phyloP scores from a whole-genome alignment of 2,888 invertebrate species.

The Meliscaeva auricollis region DNA sequence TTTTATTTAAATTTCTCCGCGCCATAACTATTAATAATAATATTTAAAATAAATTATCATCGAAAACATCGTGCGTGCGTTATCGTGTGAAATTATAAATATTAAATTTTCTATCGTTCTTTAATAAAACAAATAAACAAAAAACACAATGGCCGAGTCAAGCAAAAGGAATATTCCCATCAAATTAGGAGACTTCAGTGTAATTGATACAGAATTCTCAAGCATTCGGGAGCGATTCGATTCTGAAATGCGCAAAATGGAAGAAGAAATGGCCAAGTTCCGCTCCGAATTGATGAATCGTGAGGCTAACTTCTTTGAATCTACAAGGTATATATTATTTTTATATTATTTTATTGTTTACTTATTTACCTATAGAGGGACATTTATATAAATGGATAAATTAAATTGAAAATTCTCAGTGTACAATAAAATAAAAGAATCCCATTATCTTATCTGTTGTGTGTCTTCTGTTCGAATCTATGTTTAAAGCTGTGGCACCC shows the following conservation, averaged over 20 bases:
- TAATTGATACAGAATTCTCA: slow-evolving; percentile 98
- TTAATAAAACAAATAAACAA: slow-evolving; percentile 56
- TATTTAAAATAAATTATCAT: background rate
- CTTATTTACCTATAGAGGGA: background rate
- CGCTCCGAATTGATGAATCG: slow-evolving; percentile 96
- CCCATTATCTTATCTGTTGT: slow-evolving; percentile 11
- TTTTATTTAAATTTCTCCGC: background rate
- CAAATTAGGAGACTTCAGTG: slow-evolving; percentile 96
- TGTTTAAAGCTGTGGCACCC: slow-evolving; percentile 2
- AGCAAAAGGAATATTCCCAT: slow-evolving; percentile 96
- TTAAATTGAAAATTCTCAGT: slow-evolving; percentile 22
- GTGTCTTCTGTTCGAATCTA: background rate
- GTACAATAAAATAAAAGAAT: slow-evolving; percentile 9
- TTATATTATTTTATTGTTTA: background rate
- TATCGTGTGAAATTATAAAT: slow-evolving; percentile 48
- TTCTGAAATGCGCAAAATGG: slow-evolving; percentile 99
- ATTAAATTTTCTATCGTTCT: slow-evolving; percentile 10
- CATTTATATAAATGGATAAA: background rate
- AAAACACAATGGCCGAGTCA: slow-evolving; percentile 90
- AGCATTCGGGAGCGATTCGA: slow-evolving; percentile 98
- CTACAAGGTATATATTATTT: slow-evolving; percentile 89
- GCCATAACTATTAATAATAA: background rate
- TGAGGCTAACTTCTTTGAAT: slow-evolving; percentile 96
- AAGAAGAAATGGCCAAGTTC: slow-evolving; percentile 98
- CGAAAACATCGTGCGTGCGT: slow-evolving; percentile 47